Base-by-base conservation (phyloP, 2,888 invertebrate genomes). In the Aphodius granarius region DNA sequence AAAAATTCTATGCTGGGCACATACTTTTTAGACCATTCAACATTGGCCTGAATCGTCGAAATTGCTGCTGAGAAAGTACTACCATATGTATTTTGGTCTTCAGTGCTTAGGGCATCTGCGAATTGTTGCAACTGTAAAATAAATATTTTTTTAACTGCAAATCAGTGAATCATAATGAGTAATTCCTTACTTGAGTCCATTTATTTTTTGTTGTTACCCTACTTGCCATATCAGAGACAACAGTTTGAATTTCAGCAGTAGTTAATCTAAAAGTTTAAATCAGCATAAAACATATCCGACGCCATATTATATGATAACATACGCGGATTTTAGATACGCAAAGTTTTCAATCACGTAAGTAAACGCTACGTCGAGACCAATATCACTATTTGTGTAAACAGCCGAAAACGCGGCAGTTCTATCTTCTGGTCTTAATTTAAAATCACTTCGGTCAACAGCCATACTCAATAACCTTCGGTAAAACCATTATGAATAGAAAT, bases 271-370 rank as follows among this genome's bases (percentile, higher is more conserved):
- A n/a, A n/a, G n/a, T n/a, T n/a, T n/a, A n/a, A n/a, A n/a, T n/a
- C n/a, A n/a, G n/a, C n/a, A n/a, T n/a, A n/a, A n/a, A n/a, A n/a
- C n/a, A n/a, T n/a, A n/a, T n/a, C n/a, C n/a, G n/a, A n/a, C n/a
- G n/a, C n/a, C n/a, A n/a, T n/a, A n/a, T n/a, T n/a, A n/a, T n/a
- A n/a, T n/a, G n/a, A n/a, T n/a, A 5, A 68, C 16, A 70, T n/a
- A 68, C 70, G 18, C 17, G 5, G 17, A 0, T 74, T 13, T 65
- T n/a, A 75, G 18, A 2, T 17, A 9, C 0, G 19, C 66, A 20
- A 75, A 75, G 72, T 85, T 84, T 1, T 78, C 65, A 4, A 76
- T 73, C 6, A 85, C 62, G 63, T 82, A 85, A 63, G 79, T 71
- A 21, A 86, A 73, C 5, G 78, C 77, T 17, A 76, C 73, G 3